Conservation (phyloP, 2,888 invertebrate genomes). For the Dusona sp. region DNA sequence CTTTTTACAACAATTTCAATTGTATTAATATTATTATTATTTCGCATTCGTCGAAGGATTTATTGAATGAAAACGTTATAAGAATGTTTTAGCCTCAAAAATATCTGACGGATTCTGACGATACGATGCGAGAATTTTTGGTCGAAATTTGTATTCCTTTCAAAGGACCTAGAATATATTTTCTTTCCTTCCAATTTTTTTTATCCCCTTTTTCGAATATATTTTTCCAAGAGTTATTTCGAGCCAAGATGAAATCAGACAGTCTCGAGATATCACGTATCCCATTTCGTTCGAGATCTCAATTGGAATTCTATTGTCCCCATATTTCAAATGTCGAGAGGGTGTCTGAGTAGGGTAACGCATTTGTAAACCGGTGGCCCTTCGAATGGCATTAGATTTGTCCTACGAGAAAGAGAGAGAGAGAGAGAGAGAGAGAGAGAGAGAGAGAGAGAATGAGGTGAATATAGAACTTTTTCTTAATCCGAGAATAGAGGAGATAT, state of each 20-base stretch:
- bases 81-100: background rate
- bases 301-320: slow-evolving; percentile 62
- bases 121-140: background rate
- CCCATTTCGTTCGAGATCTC: slow-evolving; percentile 32
- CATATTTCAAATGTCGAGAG: slow-evolving; percentile 46
- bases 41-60: background rate
- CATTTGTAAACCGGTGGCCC: slow-evolving; percentile 16
- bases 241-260: background rate
- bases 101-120: background rate
- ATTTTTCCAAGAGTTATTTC: slow-evolving; percentile 30
- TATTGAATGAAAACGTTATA: background rate
- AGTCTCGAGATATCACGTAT: slow-evolving; percentile 29
- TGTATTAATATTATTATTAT: background rate
- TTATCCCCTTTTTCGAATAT: background rate
- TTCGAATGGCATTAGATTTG: slow-evolving; percentile 49
- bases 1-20: background rate
- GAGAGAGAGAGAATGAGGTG: background rate
- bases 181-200: slow-evolving; percentile 13
- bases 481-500: background rate
- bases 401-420: background rate
- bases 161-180: background rate
- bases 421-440: background rate
- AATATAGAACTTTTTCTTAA: slow-evolving; percentile 18
- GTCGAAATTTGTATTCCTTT: background rate
- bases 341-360: slow-evolving; percentile 28